Base-by-base conservation (phyloP, 2,888 invertebrate species). In the Anarsia innoxiella region DNA sequence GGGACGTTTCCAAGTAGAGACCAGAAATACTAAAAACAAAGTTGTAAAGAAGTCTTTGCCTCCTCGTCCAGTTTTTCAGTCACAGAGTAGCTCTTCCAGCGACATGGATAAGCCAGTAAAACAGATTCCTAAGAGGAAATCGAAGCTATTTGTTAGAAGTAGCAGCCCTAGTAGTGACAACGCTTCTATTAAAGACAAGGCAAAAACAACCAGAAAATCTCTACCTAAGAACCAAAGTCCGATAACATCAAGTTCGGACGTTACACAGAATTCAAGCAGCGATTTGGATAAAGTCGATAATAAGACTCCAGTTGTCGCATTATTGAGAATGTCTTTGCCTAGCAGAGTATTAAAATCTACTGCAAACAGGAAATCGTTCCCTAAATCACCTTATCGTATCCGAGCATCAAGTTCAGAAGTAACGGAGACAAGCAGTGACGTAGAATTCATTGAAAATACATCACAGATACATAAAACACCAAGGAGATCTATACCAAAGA, bases 401-500 rank as follows among this genome's bases (percentile, higher is more conserved):
- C n/a, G n/a, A n/a, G n/a, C n/a, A n/a, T n/a, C n/a, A 27, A 27
- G 10, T 10, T 27, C 27, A 4, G 27, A 10, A 27, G 5, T 4
- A 6, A 10, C 8, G 4, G 10, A 27, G 3, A 10, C 27, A 27
- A 13, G 14, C 14, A 3, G 8, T 25, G 23, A 23, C 16, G n/a
- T 10, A 19, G 31, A 16, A 15, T 2, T 9, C 2, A 15, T 14
- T 2, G 16, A n/a, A 5, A 10, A 30, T 6, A 31, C 12, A 3
- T n/a, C n/a, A n/a, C n/a, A 19, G 19, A 19, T 3, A 19, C 3
- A 5, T 19, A 19, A 19, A 19, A 19, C 19, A 5, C 19, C 19
- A 19, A 8, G 19, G 19, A n/a, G n/a, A n/a, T n/a, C n/a, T n/a
- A n/a, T n/a, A n/a, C 77, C 78, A 1, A 75, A 66, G 42, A 78